Conservation (phyloP, 1,140 invertebrate species). For the Tetranychus urticae region DNA sequence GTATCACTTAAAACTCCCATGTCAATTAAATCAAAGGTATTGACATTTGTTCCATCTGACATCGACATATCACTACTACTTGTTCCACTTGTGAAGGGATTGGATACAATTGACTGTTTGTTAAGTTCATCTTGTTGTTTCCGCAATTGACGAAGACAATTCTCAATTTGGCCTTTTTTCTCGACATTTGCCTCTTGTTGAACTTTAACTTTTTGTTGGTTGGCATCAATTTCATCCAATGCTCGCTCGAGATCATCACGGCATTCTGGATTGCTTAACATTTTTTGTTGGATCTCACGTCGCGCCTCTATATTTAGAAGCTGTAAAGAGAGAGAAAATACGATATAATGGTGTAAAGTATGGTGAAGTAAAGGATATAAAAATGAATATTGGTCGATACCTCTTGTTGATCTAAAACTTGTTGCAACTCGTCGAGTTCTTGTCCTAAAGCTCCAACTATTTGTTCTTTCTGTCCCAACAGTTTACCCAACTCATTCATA, state of each 20-base stretch:
- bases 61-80: neutral
- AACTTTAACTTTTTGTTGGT: neutral
- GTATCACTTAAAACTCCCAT: slow-evolving; percentile 17
- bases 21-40: neutral
- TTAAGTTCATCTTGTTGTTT: neutral
- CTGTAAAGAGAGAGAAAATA: neutral
- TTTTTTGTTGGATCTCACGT: neutral
- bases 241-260: neutral
- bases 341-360: neutral
- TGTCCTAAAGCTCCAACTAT: neutral
- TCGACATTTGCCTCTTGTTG: neutral
- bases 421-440: neutral
- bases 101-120: neutral
- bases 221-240: neutral
- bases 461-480: neutral
- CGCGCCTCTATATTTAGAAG: neutral
- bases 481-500: neutral
- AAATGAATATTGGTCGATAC: neutral
- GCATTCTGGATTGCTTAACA: neutral
- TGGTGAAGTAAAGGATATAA: neutral
- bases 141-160: neutral
- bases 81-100: neutral
- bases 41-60: neutral
- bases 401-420: neutral
- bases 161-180: neutral